A percentile compares a stretch with the other conserved stretches of the same genome.
These are phyloP conservation scores for Pardosa pseudoannulata DNA, from an alignment of 2,888 invertebrate species.

Conservation along the genomic window DNA sequence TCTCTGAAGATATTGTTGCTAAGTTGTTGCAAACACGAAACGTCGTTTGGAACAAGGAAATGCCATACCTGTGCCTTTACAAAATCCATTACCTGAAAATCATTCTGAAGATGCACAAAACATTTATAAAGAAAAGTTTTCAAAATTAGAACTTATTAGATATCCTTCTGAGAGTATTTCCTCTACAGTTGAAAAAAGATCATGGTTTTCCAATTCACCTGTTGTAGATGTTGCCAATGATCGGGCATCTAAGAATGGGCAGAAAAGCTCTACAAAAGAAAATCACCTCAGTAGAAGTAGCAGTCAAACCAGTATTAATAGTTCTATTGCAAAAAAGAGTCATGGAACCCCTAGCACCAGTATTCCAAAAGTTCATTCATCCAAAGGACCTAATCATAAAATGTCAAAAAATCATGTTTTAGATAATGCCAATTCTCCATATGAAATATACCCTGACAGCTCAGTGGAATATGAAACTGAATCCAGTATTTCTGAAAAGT, in stretches of 20 bases:
- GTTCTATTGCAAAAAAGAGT: conserved; percentile 27
- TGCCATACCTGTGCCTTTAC: neutral
- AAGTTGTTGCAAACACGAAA: conserved; percentile 77
- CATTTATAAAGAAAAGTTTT: neutral
- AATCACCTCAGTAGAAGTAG: conserved; percentile 52
- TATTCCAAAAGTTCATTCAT: conserved; percentile 44
- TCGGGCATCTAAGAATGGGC: conserved; percentile 10
- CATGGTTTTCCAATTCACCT: conserved; percentile 74
- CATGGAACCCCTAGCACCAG: conserved; percentile 23
- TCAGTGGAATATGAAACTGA: conserved; percentile 60
- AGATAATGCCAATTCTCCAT: conserved; percentile 9
- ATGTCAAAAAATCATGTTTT: neutral
- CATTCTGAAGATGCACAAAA: neutral
- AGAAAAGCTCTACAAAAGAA: conserved; percentile 13
- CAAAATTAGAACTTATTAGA: conserved; percentile 75
- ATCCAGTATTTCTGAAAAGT: conserved; percentile 66
- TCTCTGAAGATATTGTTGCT: conserved; percentile 77
- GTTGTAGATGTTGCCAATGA: conserved; percentile 10
- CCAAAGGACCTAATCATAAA: conserved; percentile 7
- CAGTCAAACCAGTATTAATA: conserved; percentile 65
- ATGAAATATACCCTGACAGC: conserved; percentile 60
- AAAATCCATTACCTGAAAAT: neutral
- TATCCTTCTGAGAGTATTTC: conserved; percentile 76
- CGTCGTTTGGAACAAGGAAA: conserved; percentile 74
- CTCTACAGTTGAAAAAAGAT: conserved; percentile 75